phyloP scores from a whole-genome alignment of 2,797 vertebrate genomes.

The Graptemys geographica region DNA sequence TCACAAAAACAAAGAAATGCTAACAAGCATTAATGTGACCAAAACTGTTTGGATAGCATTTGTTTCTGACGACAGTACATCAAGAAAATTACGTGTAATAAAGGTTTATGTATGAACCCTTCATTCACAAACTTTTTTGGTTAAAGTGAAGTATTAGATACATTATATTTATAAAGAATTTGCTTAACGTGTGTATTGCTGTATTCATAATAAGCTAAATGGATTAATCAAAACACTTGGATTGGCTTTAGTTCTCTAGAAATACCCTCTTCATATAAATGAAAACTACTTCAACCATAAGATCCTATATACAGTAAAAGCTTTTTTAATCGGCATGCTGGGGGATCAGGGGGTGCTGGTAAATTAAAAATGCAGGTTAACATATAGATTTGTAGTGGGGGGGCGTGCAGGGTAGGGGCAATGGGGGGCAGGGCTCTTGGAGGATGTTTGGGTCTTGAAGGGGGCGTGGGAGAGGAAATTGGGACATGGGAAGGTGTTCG shows the following conservation, averaged over 20 bases:
- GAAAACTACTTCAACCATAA: background rate
- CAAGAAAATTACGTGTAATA: background rate
- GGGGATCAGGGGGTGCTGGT: too few relatives aligned
- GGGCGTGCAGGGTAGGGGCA: fast-evolving
- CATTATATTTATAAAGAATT: background rate
- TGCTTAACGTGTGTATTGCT: background rate
- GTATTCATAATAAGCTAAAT: background rate
- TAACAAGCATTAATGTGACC: background rate
- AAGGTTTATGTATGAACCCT: background rate
- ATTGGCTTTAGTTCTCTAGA: background rate
- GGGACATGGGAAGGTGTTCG: too few relatives aligned
- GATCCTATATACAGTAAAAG: background rate
- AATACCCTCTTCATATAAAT: background rate
- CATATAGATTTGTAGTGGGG: too few relatives aligned
- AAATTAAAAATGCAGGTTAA: too few relatives aligned
- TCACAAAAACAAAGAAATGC: background rate
- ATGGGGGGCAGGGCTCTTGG: too few relatives aligned
- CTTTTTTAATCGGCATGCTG: too few relatives aligned
- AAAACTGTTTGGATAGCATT: background rate
- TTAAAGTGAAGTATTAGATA: background rate
- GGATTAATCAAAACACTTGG: background rate
- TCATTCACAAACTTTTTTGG: background rate
- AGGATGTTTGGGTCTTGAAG: too few relatives aligned
- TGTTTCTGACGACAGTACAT: background rate
- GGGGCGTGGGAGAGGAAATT: too few relatives aligned